Evolutionary conservation across 2,888 invertebrate genomes (phyloP), one percentile per base, ranked within the genome.

Genomic region (Hydrotaea cyrtoneurina): DNA sequence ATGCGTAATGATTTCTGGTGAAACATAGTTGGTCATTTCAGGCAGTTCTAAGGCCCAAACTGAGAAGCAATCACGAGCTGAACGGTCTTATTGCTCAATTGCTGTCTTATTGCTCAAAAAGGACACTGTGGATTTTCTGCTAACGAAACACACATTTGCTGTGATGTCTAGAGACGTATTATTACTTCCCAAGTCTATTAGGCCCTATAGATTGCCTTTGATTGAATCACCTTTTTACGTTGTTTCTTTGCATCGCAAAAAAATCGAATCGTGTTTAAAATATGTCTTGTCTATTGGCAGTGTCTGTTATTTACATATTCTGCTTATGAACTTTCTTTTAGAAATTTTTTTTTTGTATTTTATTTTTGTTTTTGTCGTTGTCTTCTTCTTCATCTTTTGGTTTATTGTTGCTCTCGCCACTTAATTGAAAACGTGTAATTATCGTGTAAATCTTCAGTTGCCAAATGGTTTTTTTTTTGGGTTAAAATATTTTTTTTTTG

Each of bases 351-450:
- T n/a, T n/a, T n/a, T 31, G 0, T n/a, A 62, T 1, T 53, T 55
- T 7, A 10, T 59, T 5, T 59, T 26, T 23, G 15, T 23, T 13
- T 59, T 13, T 11, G 0, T 59, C 26, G 11, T 59, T 59, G 17
- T 53, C 10, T 57, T 57, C 21, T n/a, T n/a, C n/a, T n/a, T n/a
- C n/a, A n/a, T n/a, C n/a, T n/a, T n/a, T n/a, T n/a, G n/a, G n/a
- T n/a, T n/a, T n/a, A n/a, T n/a, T n/a, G n/a, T 10, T 53, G 53
- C 19, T 2, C 10, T 10, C 23, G 57, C 23, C 57, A 57, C 23
- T 57, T 23, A 57, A 23, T 23, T 26, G 21, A 53, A 79, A 82
- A 71, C 79, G 77, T 85, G 82, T 82, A 71, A 59, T 82, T 77
- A 74, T 74, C 36, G 77, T 85, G 59, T 74, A 55, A 69, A 69